Percentiles rank a stretch among this genome's conserved stretches.
phyloP scores from a whole-genome alignment of 2,113 vertebrate species.

The Rhabdornis inornatus region DNA sequence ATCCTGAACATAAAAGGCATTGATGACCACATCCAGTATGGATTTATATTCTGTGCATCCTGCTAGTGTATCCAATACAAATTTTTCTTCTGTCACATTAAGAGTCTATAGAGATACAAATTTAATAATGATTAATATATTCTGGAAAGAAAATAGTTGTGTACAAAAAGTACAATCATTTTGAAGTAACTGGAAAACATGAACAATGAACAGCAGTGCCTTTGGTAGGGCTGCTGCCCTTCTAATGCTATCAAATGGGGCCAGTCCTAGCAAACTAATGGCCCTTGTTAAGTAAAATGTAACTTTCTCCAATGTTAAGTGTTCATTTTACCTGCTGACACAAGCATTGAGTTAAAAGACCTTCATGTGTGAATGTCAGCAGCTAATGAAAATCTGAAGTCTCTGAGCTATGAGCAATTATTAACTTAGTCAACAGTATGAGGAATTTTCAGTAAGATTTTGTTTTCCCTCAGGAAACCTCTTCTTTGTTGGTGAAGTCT shows the following conservation, averaged over 20 bases:
- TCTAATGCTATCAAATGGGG: not conserved
- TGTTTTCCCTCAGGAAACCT: not conserved
- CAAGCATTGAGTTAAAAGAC: not conserved
- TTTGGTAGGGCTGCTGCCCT: not conserved
- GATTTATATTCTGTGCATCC: constrained; percentile 83
- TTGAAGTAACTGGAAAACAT: not conserved
- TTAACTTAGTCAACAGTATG: not conserved
- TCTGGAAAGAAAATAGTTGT: not conserved
- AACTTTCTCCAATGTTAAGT: not conserved
- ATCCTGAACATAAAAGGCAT: constrained; percentile 78
- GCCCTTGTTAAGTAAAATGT: not conserved
- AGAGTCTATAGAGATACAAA: constrained; percentile 30
- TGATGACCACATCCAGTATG: constrained; percentile 80
- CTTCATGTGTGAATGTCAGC: not conserved
- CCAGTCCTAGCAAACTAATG: not conserved
- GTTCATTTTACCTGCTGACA: not conserved
- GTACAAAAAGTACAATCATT: not conserved
- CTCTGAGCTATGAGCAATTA: not conserved
- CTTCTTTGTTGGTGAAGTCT: not conserved
- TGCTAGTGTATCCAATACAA: constrained; percentile 78
- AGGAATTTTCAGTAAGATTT: not conserved
- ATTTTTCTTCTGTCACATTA: constrained; percentile 66
- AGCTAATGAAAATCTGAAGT: not conserved
- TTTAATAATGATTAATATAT: not conserved
- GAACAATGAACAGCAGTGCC: not conserved